These are phyloP conservation scores for Proisotoma minuta DNA, from an alignment of 2,888 invertebrate genomes.

Conservation along the genomic window DNA sequence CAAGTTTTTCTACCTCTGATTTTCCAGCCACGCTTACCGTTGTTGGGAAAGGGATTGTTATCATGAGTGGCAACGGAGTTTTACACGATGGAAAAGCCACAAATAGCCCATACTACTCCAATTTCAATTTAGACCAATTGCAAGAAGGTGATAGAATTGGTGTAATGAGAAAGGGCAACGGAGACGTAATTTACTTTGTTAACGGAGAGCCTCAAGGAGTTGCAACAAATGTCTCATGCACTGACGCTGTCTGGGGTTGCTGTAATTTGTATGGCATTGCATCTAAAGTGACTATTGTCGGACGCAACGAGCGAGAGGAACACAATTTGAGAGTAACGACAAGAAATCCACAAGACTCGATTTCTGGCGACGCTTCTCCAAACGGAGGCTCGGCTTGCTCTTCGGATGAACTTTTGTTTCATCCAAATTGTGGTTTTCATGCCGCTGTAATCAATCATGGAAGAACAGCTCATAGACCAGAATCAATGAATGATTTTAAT, in stretches of 20 bases:
- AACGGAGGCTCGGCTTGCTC: constrained; percentile 47
- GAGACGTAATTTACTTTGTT: constrained; percentile 85
- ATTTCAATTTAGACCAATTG: constrained; percentile 87
- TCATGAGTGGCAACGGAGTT: constrained; percentile 91
- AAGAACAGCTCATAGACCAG: constrained; percentile 84
- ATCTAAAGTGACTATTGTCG: constrained; percentile 78
- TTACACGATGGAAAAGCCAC: constrained; percentile 94
- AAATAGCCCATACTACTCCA: constrained; percentile 83
- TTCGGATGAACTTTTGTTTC: constrained; percentile 71
- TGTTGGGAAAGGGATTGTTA: constrained; percentile 82
- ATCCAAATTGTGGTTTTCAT: constrained; percentile 85
- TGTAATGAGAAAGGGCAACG: constrained; percentile 77
- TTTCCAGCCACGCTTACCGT: constrained; percentile 98
- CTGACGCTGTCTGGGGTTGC: constrained; percentile 84
- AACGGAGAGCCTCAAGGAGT: constrained; percentile 90
- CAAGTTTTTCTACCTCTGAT: constrained; percentile 61
- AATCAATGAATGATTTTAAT: constrained; percentile 88
- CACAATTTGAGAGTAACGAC: constrained; percentile 59
- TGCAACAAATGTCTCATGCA: constrained; percentile 59
- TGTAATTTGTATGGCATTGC: constrained; percentile 94
- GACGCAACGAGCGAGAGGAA: constrained; percentile 72
- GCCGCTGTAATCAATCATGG: constrained; percentile 87
- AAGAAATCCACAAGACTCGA: constrained; percentile 37
- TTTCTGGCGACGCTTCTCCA: constrained; percentile 17
- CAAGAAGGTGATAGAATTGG: constrained; percentile 77